Base-by-base conservation (phyloP, 2,113 vertebrate species). In the Bagarius yarrelli region DNA sequence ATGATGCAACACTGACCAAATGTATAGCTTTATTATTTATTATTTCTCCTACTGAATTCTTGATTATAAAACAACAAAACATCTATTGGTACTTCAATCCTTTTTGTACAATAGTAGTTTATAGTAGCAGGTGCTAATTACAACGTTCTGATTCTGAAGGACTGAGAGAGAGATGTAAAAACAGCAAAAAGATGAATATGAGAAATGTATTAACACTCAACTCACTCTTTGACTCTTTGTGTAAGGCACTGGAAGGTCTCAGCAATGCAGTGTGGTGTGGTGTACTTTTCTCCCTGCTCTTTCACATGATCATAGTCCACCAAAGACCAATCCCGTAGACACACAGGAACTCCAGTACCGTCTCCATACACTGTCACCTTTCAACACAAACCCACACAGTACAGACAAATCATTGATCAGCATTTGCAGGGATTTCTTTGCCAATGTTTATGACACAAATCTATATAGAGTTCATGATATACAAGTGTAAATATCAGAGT, bases 291-390 rank as follows among this genome's bases (percentile, higher is more conserved):
- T 0, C 91, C 86, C 53, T 91, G 88, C 23, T 88, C 60, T 89
- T 87, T 91, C 60, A 94, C 87, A 70, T 92, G 87, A 72, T 93
- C 89, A 1, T 90, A 91, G 81, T 94, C 93, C 6, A 94, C 40
- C 32, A 94, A 76, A 0, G 90, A 90, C 84, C 90, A 92, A 27
- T 92, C 92, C 27, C 86, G 87, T 74, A 94, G 87, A 8, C 86
- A 84, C n/a, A 90, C 78, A 9, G 93, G 93, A n/a, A 83, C 55
- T 0, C 82, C 25, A 0, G 88, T 92, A 0, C 93, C 93, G 23
- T 94, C 92, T 0, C 93, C 93, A 13, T 94, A 94, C 21, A 94
- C 86, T 0, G 90, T 92, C 30, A 93, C 93, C 92, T 94, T 86
- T 8, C 66, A 56, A 32, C 16, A 34, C 71, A 70, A 47, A 66